These are phyloP conservation scores for Saccostrea glomerata DNA, from an alignment of 1,140 invertebrate species.

Conservation along the genomic window DNA sequence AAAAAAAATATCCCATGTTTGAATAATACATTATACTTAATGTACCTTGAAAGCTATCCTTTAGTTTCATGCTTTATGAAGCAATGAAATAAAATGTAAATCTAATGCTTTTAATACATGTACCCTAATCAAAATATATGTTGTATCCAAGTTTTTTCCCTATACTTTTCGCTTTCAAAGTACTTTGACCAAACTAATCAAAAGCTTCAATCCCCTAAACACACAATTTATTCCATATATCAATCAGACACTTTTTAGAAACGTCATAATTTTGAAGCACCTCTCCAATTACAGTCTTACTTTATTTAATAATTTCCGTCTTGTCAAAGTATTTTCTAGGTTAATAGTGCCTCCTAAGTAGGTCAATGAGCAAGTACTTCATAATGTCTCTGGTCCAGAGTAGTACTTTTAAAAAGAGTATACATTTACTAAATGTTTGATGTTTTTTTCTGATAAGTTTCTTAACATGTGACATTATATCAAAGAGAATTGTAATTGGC, in stretches of 20 bases:
- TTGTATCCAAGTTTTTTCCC: background rate
- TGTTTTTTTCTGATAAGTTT: background rate
- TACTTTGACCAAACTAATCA: background rate
- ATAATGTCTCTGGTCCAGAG: background rate
- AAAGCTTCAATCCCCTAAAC: background rate
- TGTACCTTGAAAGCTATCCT: too few relatives aligned
- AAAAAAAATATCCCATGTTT: too few relatives aligned
- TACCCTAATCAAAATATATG: too few relatives aligned
- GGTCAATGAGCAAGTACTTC: background rate
- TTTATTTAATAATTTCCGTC: slow-evolving; percentile 5
- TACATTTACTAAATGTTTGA: background rate
- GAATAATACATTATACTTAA: too few relatives aligned
- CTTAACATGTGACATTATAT: background rate
- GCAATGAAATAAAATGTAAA: too few relatives aligned
- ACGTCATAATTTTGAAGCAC: background rate
- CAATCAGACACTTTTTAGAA: background rate
- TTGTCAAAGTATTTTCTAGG: slow-evolving; percentile 27
- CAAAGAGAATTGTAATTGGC: background rate
- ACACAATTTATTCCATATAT: background rate
- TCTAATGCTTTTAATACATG: too few relatives aligned
- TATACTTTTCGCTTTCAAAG: background rate
- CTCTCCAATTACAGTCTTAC: slow-evolving; percentile 18
- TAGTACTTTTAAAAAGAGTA: background rate
- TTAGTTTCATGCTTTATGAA: too few relatives aligned
- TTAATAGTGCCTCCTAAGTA: background rate